Conservation (phyloP, 2,797 vertebrate genomes). For the Podarcis siculus region DNA sequence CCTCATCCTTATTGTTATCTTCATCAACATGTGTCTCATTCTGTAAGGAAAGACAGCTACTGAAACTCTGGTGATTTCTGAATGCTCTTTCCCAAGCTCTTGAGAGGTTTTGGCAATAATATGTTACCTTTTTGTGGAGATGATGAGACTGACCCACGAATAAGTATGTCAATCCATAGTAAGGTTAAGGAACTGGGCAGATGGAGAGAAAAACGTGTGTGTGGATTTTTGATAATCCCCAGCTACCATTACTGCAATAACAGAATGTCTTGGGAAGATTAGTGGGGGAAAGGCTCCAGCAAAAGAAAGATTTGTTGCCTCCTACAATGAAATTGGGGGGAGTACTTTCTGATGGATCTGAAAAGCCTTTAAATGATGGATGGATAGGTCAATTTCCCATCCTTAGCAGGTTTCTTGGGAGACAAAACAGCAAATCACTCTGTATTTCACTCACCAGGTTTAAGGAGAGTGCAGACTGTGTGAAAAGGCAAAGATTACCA, state of each 20-base stretch:
- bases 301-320: conserved; percentile 23
- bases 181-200: conserved; percentile 13
- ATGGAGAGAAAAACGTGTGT: conserved; percentile 20
- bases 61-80: neutral
- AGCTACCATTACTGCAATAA: conserved; percentile 11
- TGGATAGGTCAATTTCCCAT: conserved; percentile 13
- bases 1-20: neutral
- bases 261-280: conserved; percentile 26
- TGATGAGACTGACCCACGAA: neutral
- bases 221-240: neutral
- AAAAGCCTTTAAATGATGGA: conserved; percentile 21
- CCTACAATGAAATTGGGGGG: neutral
- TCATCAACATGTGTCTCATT: neutral
- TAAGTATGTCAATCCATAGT: neutral
- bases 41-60: neutral
- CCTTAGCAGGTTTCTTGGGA: neutral
- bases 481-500: neutral
- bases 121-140: neutral
- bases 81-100: neutral
- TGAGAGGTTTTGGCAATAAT: neutral
- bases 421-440: neutral
- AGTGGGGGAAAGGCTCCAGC: neutral
- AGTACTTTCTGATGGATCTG: conserved; percentile 2
- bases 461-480: conserved; percentile 8
- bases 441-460: neutral